Base-by-base conservation (phyloP, 2,113 vertebrate species). In the Cettia cetti region DNA sequence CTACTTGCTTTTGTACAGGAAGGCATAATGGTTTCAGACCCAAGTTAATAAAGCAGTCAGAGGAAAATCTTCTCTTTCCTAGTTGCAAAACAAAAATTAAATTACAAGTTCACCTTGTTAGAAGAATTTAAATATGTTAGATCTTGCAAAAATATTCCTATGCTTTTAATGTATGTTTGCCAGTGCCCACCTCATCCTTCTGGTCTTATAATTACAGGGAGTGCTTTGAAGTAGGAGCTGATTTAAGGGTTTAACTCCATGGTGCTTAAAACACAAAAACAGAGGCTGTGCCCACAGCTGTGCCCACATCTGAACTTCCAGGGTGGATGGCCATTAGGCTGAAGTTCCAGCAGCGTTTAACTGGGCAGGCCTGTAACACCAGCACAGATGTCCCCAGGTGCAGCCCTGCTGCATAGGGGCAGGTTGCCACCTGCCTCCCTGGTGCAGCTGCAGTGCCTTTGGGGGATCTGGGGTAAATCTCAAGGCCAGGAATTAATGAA, bases 361-460 rank as follows among this genome's bases (percentile, higher is more conserved):
- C 28, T 4, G 3, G 50, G 64, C 56, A 83, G n/a, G 39, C 59
- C 28, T 0, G 0, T 13, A 27, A 19, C 0, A 3, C 33, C 74
- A 85, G 53, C 10, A 1, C 31, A 0, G 8, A 33, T 8, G 31
- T 44, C 61, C 45, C 22, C 56, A 61, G 70, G 17, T 2, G 56
- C 64, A 52, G 52, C 47, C 50, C 64, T 0, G 4, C 35, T 30
- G 53, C 17, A 2, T 0, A 4, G 3, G 5, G 66, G 49, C 81
- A 44, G 70, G 90, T 23, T 21, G 17, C 40, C 15, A n/a, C 91
- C 59, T 77, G 85, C 71, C 50, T 76, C 37, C 39, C 33, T 21
- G 17, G 5, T 21, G 63, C 88, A 92, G 84, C 76, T 90, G 65
- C 76, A 70, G 45, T 0, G 52, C 83, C 16, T 5, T 3, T 24